Evolutionary conservation across 2,888 invertebrate species (phyloP), one percentile per base, ranked within the genome.

Genomic region (Amblyjoppa proteus): DNA sequence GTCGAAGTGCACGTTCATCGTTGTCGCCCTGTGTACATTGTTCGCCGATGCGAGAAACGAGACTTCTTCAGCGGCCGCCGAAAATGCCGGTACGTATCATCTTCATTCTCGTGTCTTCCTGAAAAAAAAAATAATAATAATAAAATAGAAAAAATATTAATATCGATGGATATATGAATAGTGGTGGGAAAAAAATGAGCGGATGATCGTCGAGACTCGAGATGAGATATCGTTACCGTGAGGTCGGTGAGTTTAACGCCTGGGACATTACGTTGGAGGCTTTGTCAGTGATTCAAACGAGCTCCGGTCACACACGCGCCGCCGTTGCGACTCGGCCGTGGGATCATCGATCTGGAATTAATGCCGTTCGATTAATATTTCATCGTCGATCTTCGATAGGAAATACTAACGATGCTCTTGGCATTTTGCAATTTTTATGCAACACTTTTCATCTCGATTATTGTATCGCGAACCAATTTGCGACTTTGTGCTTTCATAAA

Each of bases 181-280:
- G 9, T 25, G n/a, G 53, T 2, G 58, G 25, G 34, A 61, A 34
- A 20, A n/a, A 6, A 34, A 61, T 28, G 9, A 16, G 34, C 34
- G 31, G 31, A n/a, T 9, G n/a, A 3, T 61, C 1, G 31, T 34
- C 28, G 61, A 61, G 61, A 34, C 31, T 4, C 13, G 16, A 34
- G 61, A 34, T 13, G 61, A 61, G 61, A 61, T 61, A 61, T 61
- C 28, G 13, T 61, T 31, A 61, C 61, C 31, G 61, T 16, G 28
- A 61, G 61, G 61, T 61, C 61, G 61, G 61, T 61, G 61, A 61
- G 61, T 61, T 61, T 61, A 61, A 61, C 61, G 61, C 61, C 61
- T 61, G 61, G 61, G 61, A 61, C 20, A 58, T 61, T 61, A 34
- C 16, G 61, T 61, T 16, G 61, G 61, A 34, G 61, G 61, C 61